These are phyloP conservation scores for Ophraella communa DNA, from an alignment of 2,888 invertebrate species.

Conservation along the genomic window DNA sequence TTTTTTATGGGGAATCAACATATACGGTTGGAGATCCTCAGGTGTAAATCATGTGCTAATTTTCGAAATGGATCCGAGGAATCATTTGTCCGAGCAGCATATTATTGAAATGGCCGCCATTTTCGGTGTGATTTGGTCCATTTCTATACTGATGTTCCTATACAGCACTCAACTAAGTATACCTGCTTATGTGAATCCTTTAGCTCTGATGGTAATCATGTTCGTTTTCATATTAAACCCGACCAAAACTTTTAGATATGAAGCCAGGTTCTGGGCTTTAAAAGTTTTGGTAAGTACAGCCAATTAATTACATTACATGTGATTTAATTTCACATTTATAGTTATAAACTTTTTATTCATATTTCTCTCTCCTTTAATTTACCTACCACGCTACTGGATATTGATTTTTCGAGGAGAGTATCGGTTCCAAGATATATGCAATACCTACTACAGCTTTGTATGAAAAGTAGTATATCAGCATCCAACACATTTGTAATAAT, in stretches of 20 bases:
- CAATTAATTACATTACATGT: too few species aligned
- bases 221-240: conserved; percentile 90
- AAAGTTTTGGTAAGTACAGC: conserved; percentile 82
- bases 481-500: too few species aligned
- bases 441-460: too few species aligned
- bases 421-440: too few species aligned
- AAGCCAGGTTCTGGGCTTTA: conserved; percentile 93
- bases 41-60: conserved; percentile 98
- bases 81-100: conserved; percentile 93
- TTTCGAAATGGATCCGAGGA: conserved; percentile 94
- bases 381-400: too few species aligned
- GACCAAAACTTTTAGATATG: conserved; percentile 86
- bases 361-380: too few species aligned
- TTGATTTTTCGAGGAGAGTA: too few species aligned
- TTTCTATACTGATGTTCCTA: conserved; percentile 86
- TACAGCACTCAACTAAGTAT: conserved; percentile 82
- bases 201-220: conserved; percentile 83
- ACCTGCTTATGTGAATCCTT: conserved; percentile 91
- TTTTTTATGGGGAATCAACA: conserved; percentile 94
- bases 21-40: conserved; percentile 96
- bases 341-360: too few species aligned
- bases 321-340: too few species aligned
- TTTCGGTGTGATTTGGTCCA: conserved; percentile 93
- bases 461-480: too few species aligned
- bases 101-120: conserved; percentile 93